Conservation (phyloP, 2,888 invertebrate genomes). For the Hemaris fuciformis region DNA sequence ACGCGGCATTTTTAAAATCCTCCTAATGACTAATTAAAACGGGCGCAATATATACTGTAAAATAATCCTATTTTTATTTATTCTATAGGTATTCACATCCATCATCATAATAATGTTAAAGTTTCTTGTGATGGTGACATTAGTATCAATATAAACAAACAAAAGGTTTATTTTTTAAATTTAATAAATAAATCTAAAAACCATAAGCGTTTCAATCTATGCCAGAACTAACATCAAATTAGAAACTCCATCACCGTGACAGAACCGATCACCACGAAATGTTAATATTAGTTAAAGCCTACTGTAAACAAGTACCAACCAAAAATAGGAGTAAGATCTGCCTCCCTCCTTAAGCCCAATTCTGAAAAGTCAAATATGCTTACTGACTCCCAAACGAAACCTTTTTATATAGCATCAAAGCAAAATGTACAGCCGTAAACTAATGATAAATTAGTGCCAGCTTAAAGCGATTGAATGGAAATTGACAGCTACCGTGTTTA, state of each 20-base stretch:
- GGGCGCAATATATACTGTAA: not conserved
- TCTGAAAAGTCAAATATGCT: constrained; percentile 73
- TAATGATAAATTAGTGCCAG: not conserved
- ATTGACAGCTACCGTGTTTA: not conserved
- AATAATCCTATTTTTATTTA: too few species aligned
- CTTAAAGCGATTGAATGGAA: not conserved
- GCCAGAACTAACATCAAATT: not conserved
- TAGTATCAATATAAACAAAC: too few species aligned
- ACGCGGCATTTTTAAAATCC: too few species aligned
- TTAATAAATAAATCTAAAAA: too few species aligned
- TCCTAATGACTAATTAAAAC: too few species aligned
- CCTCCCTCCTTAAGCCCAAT: constrained; percentile 68
- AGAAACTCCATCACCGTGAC: not conserved
- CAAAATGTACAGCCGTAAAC: not conserved
- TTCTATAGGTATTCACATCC: too few species aligned
- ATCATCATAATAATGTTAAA: too few species aligned
- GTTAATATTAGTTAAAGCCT: constrained; percentile 9
- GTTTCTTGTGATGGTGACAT: too few species aligned
- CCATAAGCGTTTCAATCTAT: too few species aligned
- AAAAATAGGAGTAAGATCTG: constrained; percentile 64
- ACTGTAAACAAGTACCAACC: constrained; percentile 63
- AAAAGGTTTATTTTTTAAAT: too few species aligned
- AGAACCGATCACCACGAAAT: constrained; percentile 16
- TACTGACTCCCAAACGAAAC: constrained; percentile 40
- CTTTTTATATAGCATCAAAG: constrained; percentile 11